Conservation (phyloP, 1,140 invertebrate species). For the Megalonaias nervosa region DNA sequence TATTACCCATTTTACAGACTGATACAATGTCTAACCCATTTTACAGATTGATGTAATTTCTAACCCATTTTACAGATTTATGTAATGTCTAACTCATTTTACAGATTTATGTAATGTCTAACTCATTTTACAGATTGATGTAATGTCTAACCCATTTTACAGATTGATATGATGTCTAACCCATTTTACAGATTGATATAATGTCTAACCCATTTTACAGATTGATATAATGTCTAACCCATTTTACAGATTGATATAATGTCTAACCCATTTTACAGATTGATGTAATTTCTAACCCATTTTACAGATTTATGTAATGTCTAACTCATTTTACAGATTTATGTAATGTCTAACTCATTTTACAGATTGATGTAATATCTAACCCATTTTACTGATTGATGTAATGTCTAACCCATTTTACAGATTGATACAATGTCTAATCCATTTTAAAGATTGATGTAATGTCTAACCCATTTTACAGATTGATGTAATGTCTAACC, state of each 20-base stretch:
- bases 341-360: not conserved
- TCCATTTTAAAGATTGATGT: not conserved
- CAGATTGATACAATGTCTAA: not conserved
- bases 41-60: not conserved
- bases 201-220: not conserved
- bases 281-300: conserved; percentile 76
- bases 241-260: not conserved
- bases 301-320: not conserved
- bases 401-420: not conserved
- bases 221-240: not conserved
- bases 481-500: conserved; percentile 79
- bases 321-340: conserved; percentile 6
- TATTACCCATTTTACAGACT: not conserved
- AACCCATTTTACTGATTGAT: not conserved
- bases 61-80: conserved; percentile 72
- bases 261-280: conserved; percentile 69
- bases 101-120: not conserved
- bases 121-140: conserved; percentile 8
- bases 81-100: conserved; percentile 74
- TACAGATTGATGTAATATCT: conserved; percentile 1
- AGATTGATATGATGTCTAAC: conserved; percentile 1
- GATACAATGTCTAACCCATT: not conserved
- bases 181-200: not conserved
- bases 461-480: conserved; percentile 26
- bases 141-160: not conserved